These are phyloP conservation scores for Drosophila nr. perissopoda DNA, from an alignment of 2,888 invertebrate species.

Conservation along the genomic window DNA sequence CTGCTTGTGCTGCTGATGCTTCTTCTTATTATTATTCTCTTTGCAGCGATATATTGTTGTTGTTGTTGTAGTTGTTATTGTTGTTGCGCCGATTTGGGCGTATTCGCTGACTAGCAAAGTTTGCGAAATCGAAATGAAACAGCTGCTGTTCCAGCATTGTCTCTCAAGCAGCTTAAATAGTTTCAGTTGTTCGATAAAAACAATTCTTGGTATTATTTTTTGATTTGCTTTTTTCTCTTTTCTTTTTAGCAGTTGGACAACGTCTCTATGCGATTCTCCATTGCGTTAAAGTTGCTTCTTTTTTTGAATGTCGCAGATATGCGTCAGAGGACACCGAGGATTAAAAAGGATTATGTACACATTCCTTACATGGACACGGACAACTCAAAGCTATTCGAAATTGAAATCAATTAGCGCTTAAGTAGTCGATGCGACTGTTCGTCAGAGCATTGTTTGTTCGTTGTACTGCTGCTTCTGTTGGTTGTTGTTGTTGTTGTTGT, in stretches of 20 bases:
- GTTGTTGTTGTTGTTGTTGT: not conserved
- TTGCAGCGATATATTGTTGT: not conserved
- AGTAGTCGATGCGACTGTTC: not conserved
- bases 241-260: not conserved
- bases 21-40: constrained; percentile 2
- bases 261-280: constrained; percentile 3
- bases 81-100: constrained; percentile 23
- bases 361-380: not conserved
- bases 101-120: constrained; percentile 29
- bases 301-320: not conserved
- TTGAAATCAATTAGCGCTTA: not conserved
- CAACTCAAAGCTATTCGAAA: not conserved
- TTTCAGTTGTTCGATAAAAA: constrained; percentile 5
- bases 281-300: not conserved
- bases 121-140: constrained; percentile 22
- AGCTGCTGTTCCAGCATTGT: constrained; percentile 20
- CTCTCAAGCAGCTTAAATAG: constrained; percentile 21
- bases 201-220: constrained; percentile 11
- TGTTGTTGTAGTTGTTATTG: constrained; percentile 11
- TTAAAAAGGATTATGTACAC: not conserved
- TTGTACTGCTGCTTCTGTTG: not conserved
- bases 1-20: not conserved
- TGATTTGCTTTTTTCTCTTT: not conserved
- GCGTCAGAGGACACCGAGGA: not conserved
- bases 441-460: constrained; percentile 36